Evolutionary conservation across 2,888 invertebrate species (phyloP), one percentile per base, ranked within the genome.

Genomic region (Mesorhabditis belari): DNA sequence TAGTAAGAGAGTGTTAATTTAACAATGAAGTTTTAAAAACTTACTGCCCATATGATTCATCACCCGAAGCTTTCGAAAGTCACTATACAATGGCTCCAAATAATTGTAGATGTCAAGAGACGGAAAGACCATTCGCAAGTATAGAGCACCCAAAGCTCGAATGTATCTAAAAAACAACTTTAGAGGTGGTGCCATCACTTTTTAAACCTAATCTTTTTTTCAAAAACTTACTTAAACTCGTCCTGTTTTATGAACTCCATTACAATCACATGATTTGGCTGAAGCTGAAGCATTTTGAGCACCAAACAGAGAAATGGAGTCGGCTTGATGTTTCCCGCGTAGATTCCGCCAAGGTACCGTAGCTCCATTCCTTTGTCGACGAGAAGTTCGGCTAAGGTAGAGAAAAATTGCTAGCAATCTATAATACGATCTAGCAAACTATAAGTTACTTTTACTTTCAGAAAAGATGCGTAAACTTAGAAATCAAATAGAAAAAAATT

Each of bases 331-430:
- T 96, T 98, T 23, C 95, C 98, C 3, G 95, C 95, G 81, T 87
- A 95, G 61, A 96, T 92, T 61, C 98, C 98, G 27, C 98, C 98
- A 61, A 92, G 84, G 79, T 85, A 92, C 24, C 92, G 87, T 72
- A 98, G 84, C 82, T 93, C 94, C 92, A 96, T 93, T 0, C 95
- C 98, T 85, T 96, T 96, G 86, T 99, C 98, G 21, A 99, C 96
- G 55, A 98, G 82, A 57, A 96, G 85, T 82, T 98, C 98, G 9
- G 96, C 96, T 71, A 76, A 56, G 28, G 2, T 28, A 56, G 19
- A 44, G 19, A 56, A 23, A 27, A 35, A 2, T 25, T 24, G 49
- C 9, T 6, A 6, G 9, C 4, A 24, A 5, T 5, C 4, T 28
- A 9, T 17, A 56, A 29, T 55, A 55, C 17, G 12, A 56, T 4